Evolutionary conservation across 1,140 invertebrate genomes (phyloP).

Genomic region (Radopholus similis): DNA sequence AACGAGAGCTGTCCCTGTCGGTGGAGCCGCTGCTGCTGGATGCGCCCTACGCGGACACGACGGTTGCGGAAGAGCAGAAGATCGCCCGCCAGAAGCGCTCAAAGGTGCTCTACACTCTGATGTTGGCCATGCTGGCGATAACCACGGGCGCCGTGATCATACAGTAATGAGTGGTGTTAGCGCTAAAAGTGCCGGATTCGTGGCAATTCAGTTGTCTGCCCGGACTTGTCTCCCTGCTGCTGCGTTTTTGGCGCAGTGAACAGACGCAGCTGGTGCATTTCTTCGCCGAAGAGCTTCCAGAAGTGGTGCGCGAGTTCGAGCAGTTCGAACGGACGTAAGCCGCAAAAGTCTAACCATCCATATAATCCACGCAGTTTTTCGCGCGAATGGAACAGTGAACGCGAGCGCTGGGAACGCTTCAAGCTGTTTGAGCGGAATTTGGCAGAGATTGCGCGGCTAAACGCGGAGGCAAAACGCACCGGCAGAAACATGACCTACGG

Average conservation of each 20-base stretch:
- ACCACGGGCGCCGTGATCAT: not conserved
- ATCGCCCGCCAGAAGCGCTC: not conserved
- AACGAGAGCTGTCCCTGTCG: not conserved
- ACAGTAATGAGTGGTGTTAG: not conserved
- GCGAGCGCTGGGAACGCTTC: slow-evolving; percentile 8
- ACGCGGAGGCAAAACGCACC: not conserved
- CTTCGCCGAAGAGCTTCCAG: not conserved
- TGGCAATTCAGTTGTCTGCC: not conserved
- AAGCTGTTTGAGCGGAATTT: slow-evolving; percentile 20
- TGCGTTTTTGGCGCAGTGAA: not conserved
- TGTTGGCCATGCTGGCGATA: not conserved
- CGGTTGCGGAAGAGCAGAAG: no score
- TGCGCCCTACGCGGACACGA: not conserved
- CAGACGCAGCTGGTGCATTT: not conserved
- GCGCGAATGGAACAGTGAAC: not conserved
- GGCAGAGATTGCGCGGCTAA: slow-evolving; percentile 26
- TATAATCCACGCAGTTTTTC: not conserved
- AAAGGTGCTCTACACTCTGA: not conserved
- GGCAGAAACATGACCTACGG: slow-evolving; percentile 31
- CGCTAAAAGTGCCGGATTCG: not conserved
- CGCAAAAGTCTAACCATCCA: not conserved
- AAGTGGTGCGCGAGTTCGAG: not conserved
- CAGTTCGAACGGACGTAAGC: not conserved
- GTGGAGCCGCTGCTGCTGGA: not conserved
- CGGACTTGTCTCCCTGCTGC: not conserved